Evolutionary conservation across 2,888 invertebrate genomes (phyloP), one percentile per base, ranked within the genome.

Genomic region (Dynastes grantii): DNA sequence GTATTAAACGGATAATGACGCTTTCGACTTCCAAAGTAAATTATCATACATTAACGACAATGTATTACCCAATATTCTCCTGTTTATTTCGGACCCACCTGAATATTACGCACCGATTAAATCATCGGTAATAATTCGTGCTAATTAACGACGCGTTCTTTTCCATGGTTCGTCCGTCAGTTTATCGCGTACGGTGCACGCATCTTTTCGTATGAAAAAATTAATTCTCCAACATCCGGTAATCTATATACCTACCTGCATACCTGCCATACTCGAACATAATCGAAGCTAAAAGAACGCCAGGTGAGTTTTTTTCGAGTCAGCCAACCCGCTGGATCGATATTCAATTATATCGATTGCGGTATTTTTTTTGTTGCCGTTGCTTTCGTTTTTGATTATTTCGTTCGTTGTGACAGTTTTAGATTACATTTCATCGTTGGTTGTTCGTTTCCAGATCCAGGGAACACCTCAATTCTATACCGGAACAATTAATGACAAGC

Each of bases 41-140:
- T 68, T 68, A 68, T 51, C 53, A 68, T 68, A 68, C 6, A 27
- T 68, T 68, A 68, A 51, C 51, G 29, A 68, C 53, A 68, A 51
- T 68, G 51, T 53, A 49, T 45, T 37, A 37, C 37, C 37, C 9
- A 8, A 11, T 49, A 6, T 51, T 51, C 22, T 22, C n/a, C 5
- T 58, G 22, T n/a, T 13, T 13, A 53, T 5, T 53, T 49, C 22
- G 9, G 27, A 6, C 5, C 6, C 13, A 63, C 27, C 29, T 22
- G 11, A 22, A 22, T 22, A 58, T 58, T 16, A 27, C 29, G 68
- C n/a, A 51, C 27, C 27, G 49, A 68, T 68, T 68, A 68, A 68
- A 51, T 68, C 68, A 68, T 22, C n/a, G 8, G 49, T 51, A 29
- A 49, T 68, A 68, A 68, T 68, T 68, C 2, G 51, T 13, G 22